Percentiles rank a stretch among this genome's conserved stretches.
These are phyloP conservation scores for Sinhomidia bicolor DNA, from an alignment of 2,888 invertebrate species.

Conservation along the genomic window DNA sequence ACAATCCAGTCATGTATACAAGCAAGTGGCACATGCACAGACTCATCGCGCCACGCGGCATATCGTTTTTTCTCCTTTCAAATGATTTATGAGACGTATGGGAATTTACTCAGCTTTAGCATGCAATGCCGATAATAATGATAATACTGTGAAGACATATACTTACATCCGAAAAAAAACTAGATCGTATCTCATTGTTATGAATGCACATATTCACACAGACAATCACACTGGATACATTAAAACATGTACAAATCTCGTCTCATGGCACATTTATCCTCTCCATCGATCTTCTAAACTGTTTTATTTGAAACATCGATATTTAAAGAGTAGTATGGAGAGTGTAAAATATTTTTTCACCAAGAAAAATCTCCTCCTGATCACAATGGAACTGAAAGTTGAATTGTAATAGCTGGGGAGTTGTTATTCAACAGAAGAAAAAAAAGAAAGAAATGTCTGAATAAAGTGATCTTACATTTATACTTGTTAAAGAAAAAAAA, in stretches of 20 bases:
- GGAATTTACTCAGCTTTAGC: slow-evolving; percentile 42
- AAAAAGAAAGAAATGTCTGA: too few species aligned
- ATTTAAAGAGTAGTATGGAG: neutral
- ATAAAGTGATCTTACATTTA: too few species aligned
- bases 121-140: slow-evolving; percentile 41
- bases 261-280: neutral
- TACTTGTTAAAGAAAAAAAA: too few species aligned
- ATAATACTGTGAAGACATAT: slow-evolving; percentile 28
- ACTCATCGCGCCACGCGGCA: slow-evolving; percentile 1
- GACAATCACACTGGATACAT: neutral
- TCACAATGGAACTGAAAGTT: too few species aligned
- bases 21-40: neutral
- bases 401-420: too few species aligned
- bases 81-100: slow-evolving; percentile 47
- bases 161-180: too few species aligned
- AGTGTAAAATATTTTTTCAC: neutral
- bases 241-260: slow-evolving; percentile 18
- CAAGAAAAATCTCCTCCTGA: neutral
- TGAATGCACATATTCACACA: neutral
- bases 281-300: neutral
- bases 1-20: slow-evolving; percentile 37
- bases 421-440: too few species aligned
- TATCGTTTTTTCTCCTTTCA: neutral
- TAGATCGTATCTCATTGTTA: slow-evolving; percentile 15
- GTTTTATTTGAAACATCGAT: neutral